Conservation (phyloP, 2,888 invertebrate genomes). For the Rhorus exstirpatorius region DNA sequence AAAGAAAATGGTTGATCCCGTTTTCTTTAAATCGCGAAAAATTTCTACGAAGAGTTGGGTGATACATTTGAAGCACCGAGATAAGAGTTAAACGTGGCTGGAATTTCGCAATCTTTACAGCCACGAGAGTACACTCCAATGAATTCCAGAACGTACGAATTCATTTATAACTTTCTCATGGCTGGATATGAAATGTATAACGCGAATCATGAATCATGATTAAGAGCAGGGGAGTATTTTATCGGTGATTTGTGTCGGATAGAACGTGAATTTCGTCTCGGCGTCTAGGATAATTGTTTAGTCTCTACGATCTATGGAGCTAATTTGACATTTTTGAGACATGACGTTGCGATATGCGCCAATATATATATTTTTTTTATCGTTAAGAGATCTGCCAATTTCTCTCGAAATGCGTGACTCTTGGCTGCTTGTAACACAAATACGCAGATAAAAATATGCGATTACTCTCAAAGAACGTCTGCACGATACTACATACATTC, state of each 20-base stretch:
- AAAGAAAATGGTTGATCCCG: not conserved
- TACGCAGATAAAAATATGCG: not conserved
- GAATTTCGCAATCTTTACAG: slow-evolving; percentile 27
- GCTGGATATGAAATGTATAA: not conserved
- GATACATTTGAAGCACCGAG: slow-evolving; percentile 11
- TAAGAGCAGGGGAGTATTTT: slow-evolving; percentile 3
- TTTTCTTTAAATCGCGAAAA: not conserved
- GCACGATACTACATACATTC: not conserved
- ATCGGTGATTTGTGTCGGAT: slow-evolving; percentile 40
- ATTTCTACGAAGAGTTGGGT: not conserved
- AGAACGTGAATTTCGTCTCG: slow-evolving; percentile 2
- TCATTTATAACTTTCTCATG: not conserved
- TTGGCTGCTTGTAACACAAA: not conserved
- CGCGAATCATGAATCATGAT: slow-evolving; percentile 9
- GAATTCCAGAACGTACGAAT: slow-evolving; percentile 3
- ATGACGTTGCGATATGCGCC: too few relatives aligned
- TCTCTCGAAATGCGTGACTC: slow-evolving; percentile 12
- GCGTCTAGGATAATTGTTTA: slow-evolving; percentile 34
- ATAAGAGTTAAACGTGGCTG: slow-evolving; percentile 37
- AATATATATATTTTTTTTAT: slow-evolving; percentile 6
- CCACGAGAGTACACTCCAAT: not conserved
- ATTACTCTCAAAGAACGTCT: slow-evolving; percentile 17
- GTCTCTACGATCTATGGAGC: slow-evolving; percentile 7
- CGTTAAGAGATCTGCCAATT: not conserved
- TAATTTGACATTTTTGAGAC: slow-evolving; percentile 4